These are phyloP conservation scores for Lepidocyrtoides sp. DNA, from an alignment of 2,888 invertebrate genomes.

Conservation along the genomic window DNA sequence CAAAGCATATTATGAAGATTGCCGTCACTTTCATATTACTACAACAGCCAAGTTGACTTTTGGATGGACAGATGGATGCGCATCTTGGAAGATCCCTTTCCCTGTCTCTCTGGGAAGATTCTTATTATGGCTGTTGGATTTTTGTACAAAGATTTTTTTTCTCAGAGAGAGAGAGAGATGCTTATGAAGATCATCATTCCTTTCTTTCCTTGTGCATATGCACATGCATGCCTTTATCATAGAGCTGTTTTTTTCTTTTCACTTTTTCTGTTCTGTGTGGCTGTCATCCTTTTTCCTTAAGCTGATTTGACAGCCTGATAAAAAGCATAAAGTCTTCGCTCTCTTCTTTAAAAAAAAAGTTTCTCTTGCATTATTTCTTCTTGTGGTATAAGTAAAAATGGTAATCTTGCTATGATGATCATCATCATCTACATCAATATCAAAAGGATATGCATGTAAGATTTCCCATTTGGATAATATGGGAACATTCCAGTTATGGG, in stretches of 20 bases:
- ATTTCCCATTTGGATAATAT: constrained; percentile 68
- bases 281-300: constrained; percentile 78
- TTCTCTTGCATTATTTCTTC: constrained; percentile 51
- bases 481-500: constrained; percentile 77
- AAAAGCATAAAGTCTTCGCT: constrained; percentile 79
- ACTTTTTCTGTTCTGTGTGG: constrained; percentile 73
- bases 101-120: constrained; percentile 6
- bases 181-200: constrained; percentile 19
- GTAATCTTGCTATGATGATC: constrained; percentile 32
- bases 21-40: background rate
- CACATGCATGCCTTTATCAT: constrained; percentile 29
- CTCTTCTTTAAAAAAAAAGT: constrained; percentile 22
- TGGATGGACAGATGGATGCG: constrained; percentile 48
- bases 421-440: constrained; percentile 64
- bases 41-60: constrained; percentile 24
- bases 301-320: constrained; percentile 80
- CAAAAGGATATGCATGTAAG: constrained; percentile 37
- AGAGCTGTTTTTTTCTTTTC: constrained; percentile 20
- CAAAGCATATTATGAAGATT: background rate
- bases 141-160: background rate
- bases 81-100: constrained; percentile 48
- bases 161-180: background rate
- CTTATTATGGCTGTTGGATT: constrained; percentile 7
- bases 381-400: constrained; percentile 66
- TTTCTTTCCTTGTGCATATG: background rate